Evolutionary conservation across 2,888 invertebrate species (phyloP), one percentile per base, ranked within the genome.

Genomic region (Octodonta nipae): DNA sequence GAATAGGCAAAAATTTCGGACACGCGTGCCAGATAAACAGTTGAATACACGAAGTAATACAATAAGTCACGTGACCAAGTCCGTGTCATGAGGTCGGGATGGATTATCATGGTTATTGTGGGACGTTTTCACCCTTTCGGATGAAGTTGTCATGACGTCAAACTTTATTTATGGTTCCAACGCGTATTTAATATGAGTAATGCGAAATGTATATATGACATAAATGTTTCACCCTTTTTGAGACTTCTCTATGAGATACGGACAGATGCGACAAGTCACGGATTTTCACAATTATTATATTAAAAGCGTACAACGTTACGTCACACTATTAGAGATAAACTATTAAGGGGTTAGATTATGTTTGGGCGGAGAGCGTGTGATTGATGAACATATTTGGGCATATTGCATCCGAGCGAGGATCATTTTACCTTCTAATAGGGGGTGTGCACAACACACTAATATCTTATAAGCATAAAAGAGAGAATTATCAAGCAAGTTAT

Each of bases 141-240:
- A 55, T 54, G 47, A 48, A 55, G 55, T 51, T 54, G 55, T 55
- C 55, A 52, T 40, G 40, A 42, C 38, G 46, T 42, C 43, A 45
- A 45, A 47, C 40, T 32, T 47, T 49, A 47, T 50, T 50, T 50
- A 50, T 50, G 46, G 40, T 44, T 38, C 29, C 12, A 8, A 32
- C 35, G 25, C 32, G 36, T 42, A 43, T 43, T 45, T 41, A 44
- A 45, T 46, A 43, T 47, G 46, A 47, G 46, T 45, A 46, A 45
- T 44, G 37, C 37, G 30, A 32, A 32, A 26, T 22, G 4, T 22
- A 22, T 11, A 22, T 22, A 10, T 22, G 4, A 29, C n/a, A n/a
- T 34, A 20, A 20, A 20, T 20, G n/a, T 20, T 6, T 20, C 7
- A 7, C 7, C 6, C n/a, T n/a, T 20, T 22, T 22, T 11, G 22